Percentiles rank a stretch among this genome's conserved stretches.
phyloP scores from a whole-genome alignment of 2,797 vertebrate species.

The Heteromormyrus szaboi region DNA sequence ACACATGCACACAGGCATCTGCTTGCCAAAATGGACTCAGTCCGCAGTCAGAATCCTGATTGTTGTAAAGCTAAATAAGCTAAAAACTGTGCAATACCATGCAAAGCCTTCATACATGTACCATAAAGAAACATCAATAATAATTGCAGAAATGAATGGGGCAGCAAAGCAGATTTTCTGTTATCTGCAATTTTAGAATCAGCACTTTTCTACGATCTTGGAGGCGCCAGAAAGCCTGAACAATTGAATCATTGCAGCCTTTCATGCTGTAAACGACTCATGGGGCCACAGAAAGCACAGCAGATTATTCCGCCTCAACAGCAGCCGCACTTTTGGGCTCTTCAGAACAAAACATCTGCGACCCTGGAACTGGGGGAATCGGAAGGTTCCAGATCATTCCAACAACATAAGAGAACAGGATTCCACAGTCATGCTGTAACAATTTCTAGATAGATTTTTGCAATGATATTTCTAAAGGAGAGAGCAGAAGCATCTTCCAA shows the following conservation, averaged over 20 bases:
- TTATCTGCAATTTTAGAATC: background rate
- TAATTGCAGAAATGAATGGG: background rate
- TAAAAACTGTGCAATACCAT: background rate
- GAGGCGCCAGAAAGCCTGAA: slow-evolving; percentile 7
- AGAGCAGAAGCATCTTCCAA: background rate
- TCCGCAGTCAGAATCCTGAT: background rate
- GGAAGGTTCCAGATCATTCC: background rate
- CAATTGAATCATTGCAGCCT: background rate
- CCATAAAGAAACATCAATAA: background rate
- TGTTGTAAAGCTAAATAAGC: background rate
- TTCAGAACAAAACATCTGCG: slow-evolving; percentile 13
- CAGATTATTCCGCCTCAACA: background rate
- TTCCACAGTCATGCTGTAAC: slow-evolving; percentile 17
- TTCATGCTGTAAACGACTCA: background rate
- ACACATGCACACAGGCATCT: background rate
- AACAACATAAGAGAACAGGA: background rate
- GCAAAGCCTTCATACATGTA: background rate
- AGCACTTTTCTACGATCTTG: background rate
- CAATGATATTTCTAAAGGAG: background rate
- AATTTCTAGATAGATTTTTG: background rate
- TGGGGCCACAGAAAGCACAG: background rate
- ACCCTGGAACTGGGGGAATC: background rate
- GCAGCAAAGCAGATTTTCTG: background rate
- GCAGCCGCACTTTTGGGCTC: background rate
- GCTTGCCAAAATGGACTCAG: background rate